These are phyloP conservation scores for Papilio helenus DNA, from an alignment of 1,140 invertebrate genomes.

Conservation along the genomic window DNA sequence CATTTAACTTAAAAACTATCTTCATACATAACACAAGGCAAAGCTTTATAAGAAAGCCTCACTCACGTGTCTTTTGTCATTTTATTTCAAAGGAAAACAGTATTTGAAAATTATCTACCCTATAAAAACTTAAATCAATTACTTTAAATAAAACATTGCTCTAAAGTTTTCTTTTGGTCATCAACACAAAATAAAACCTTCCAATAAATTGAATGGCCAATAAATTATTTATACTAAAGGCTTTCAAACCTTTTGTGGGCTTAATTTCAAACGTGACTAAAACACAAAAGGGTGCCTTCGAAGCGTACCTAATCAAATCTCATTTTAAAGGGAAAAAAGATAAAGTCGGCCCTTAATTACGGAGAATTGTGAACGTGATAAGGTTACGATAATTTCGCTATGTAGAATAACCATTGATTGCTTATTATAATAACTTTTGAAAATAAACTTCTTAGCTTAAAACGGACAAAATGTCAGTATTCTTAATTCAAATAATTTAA, in stretches of 20 bases:
- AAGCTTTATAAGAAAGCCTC: not conserved
- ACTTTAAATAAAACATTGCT: slow-evolving; percentile 31
- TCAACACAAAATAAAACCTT: slow-evolving; percentile 38
- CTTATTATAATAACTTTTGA: not conserved
- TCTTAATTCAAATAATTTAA: not conserved
- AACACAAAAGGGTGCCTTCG: slow-evolving; percentile 47
- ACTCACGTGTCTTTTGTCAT: slow-evolving; percentile 23
- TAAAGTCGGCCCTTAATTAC: slow-evolving; percentile 41
- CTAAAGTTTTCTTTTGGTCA: slow-evolving; percentile 34
- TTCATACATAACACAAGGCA: not conserved
- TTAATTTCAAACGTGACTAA: slow-evolving; percentile 51
- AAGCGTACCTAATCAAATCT: slow-evolving; percentile 51
- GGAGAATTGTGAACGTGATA: not conserved
- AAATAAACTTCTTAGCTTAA: not conserved
- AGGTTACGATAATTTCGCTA: not conserved
- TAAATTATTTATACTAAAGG: slow-evolving; percentile 44
- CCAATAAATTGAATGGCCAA: slow-evolving; percentile 38
- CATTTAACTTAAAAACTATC: too few relatives aligned
- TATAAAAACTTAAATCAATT: slow-evolving; percentile 37
- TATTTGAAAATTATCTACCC: slow-evolving; percentile 21
- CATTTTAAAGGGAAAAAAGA: slow-evolving; percentile 46
- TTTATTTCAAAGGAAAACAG: slow-evolving; percentile 10
- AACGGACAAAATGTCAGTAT: not conserved
- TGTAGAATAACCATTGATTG: slow-evolving; percentile 20
- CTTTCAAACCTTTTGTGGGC: slow-evolving; percentile 42